Conservation (phyloP, 1,140 invertebrate species). For the Pseudomyrmex concolor region DNA sequence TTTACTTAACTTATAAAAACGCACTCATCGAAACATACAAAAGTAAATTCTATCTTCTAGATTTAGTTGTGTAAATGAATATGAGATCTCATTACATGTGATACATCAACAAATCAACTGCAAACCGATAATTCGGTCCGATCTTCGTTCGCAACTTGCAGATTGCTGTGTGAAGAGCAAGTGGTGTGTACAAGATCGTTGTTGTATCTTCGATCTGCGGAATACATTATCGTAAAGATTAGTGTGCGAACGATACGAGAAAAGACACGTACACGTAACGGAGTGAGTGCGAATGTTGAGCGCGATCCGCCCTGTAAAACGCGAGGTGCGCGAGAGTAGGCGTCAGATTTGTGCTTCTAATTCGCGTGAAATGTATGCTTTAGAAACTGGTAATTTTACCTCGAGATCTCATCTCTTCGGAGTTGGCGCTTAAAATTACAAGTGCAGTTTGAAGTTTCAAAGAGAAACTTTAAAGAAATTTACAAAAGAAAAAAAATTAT, state of each 20-base stretch:
- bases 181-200: constrained; percentile 59
- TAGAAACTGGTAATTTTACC: neutral
- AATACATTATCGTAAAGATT: constrained; percentile 79
- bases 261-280: constrained; percentile 62
- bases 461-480: neutral
- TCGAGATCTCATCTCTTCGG: neutral
- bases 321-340: constrained; percentile 39
- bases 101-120: constrained; percentile 65
- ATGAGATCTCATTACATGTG: constrained; percentile 70
- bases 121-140: constrained; percentile 74
- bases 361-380: constrained; percentile 19
- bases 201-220: constrained; percentile 70
- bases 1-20: constrained; percentile 18
- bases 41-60: neutral
- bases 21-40: neutral
- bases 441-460: neutral
- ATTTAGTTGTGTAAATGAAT: constrained; percentile 53
- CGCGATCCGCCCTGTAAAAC: constrained; percentile 25
- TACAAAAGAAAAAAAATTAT: neutral
- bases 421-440: neutral
- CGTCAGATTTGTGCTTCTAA: constrained; percentile 35
- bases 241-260: constrained; percentile 78
- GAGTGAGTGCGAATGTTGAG: constrained; percentile 50
- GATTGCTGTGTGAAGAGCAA: constrained; percentile 55
- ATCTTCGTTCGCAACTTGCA: constrained; percentile 74